These are phyloP conservation scores for Coronaproctus castanopsis DNA, from an alignment of 2,888 invertebrate genomes.

Conservation along the genomic window DNA sequence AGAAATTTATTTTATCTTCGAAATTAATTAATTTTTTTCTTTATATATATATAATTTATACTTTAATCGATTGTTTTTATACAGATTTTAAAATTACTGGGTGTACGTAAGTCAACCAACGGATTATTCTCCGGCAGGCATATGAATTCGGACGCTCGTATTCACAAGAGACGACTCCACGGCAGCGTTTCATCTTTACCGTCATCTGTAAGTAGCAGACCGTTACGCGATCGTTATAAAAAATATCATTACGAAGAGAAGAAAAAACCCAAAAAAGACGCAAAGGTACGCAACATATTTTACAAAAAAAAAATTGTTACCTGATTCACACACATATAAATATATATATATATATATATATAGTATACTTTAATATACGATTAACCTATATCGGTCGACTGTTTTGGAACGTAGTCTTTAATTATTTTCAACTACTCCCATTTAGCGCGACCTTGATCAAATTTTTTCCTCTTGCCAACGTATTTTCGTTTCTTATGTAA, in stretches of 20 bases:
- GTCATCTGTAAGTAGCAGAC: slow-evolving; percentile 59
- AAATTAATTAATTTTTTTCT: slow-evolving; percentile 6
- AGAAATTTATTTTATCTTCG: neutral
- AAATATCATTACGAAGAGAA: slow-evolving; percentile 41
- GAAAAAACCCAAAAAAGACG: slow-evolving; percentile 45
- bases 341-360: too few relatives aligned
- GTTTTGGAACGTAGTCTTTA: too few relatives aligned
- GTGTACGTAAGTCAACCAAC: slow-evolving; percentile 33
- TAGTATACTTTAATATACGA: too few relatives aligned
- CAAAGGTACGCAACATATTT: slow-evolving; percentile 31
- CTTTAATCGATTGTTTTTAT: too few relatives aligned
- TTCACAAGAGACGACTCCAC: slow-evolving; percentile 36
- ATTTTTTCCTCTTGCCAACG: too few relatives aligned
- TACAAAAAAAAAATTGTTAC: too few relatives aligned
- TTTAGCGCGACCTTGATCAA: too few relatives aligned
- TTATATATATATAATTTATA: neutral
- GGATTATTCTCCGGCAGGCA: slow-evolving; percentile 26
- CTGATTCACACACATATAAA: too few relatives aligned
- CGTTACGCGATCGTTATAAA: slow-evolving; percentile 46
- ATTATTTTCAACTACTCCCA: too few relatives aligned
- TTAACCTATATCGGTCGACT: too few relatives aligned
- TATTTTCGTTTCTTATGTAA: too few relatives aligned
- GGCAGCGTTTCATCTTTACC: slow-evolving; percentile 68
- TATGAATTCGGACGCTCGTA: slow-evolving; percentile 36
- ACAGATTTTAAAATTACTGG: slow-evolving; percentile 38